A percentile compares a stretch with the other conserved stretches of the same genome.
Conservation (phyloP, 2,113 vertebrate genomes). For the Micronycteris hirsuta region DNA sequence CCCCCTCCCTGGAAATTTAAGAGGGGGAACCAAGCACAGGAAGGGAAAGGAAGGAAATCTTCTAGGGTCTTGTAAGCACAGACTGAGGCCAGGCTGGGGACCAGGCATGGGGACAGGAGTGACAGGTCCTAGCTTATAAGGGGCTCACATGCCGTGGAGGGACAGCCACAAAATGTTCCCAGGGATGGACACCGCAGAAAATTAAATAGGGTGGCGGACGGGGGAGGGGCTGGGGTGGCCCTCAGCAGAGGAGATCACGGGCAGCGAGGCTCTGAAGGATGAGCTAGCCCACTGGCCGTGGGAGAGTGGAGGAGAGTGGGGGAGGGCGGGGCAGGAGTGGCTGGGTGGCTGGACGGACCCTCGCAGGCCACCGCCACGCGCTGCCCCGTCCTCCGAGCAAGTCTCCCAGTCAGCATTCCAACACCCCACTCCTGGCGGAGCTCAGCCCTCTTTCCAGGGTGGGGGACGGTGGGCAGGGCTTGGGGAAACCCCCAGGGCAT, state of each 20-base stretch:
- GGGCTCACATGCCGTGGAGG: neutral
- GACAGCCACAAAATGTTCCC: neutral
- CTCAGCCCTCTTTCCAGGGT: neutral
- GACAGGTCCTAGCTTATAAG: neutral
- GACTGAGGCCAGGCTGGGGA: neutral
- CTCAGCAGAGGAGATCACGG: neutral
- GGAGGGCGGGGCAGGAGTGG: neutral
- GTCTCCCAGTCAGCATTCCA: neutral
- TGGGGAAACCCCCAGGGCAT: neutral
- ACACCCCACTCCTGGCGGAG: neutral
- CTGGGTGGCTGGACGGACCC: neutral
- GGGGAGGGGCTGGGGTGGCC: neutral
- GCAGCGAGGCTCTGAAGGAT: neutral
- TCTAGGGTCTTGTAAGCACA: too few relatives aligned
- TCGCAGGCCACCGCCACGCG: neutral
- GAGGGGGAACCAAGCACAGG: neutral
- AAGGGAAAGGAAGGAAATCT: neutral
- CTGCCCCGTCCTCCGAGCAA: neutral
- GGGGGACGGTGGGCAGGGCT: neutral
- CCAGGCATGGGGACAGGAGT: neutral
- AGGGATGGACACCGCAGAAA: neutral
- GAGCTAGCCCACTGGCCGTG: accelerated
- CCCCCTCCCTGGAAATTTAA: neutral
- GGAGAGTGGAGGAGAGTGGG: neutral
- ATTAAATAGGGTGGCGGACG: neutral